Conservation (phyloP, 2,888 invertebrate genomes). For the Cerceris rybyensis region DNA sequence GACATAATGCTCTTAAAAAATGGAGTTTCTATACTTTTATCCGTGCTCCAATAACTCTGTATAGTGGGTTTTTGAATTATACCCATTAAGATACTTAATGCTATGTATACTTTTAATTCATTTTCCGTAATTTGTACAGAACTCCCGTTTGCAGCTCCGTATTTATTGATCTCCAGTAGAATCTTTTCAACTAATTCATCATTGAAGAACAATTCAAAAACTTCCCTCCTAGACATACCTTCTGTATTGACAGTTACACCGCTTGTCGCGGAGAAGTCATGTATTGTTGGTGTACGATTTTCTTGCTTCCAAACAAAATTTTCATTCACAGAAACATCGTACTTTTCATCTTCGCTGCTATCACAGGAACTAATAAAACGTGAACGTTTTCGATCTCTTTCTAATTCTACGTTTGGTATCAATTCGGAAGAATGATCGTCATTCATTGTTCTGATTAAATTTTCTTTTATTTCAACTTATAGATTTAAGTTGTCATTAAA, state of each 20-base stretch:
- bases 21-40: conserved; percentile 57
- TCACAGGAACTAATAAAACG: conserved; percentile 28
- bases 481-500: conserved; percentile 15
- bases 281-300: conserved; percentile 34
- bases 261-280: conserved; percentile 26
- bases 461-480: conserved; percentile 26
- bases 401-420: conserved; percentile 30
- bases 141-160: conserved; percentile 27
- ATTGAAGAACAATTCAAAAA: conserved; percentile 48
- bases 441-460: conserved; percentile 35
- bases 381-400: conserved; percentile 26
- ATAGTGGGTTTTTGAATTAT: conserved; percentile 59
- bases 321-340: conserved; percentile 34
- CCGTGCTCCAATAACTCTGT: conserved; percentile 57
- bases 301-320: conserved; percentile 35
- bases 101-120: conserved; percentile 59
- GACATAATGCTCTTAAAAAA: conserved; percentile 53
- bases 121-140: conserved; percentile 47
- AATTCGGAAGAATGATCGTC: conserved; percentile 28
- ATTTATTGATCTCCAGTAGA: conserved; percentile 43
- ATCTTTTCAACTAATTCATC: conserved; percentile 44
- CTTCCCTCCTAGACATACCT: conserved; percentile 28
- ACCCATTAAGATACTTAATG: conserved; percentile 64
- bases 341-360: conserved; percentile 32
- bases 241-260: conserved; percentile 38